Percentiles rank a stretch among this genome's conserved stretches.
Conservation (phyloP, 2,888 invertebrate species). For the Volucella inanis region DNA sequence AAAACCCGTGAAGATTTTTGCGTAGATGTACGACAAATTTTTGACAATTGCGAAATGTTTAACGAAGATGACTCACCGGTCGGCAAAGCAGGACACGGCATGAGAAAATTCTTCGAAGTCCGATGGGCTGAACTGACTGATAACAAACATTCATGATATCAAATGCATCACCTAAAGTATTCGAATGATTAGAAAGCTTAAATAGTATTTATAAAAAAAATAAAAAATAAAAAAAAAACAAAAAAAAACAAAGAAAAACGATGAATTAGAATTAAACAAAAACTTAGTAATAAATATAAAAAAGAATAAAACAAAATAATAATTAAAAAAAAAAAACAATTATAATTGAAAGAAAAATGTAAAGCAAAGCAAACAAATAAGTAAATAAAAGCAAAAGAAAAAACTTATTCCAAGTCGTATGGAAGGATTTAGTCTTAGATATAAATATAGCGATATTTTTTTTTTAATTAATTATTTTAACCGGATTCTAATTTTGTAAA, state of each 20-base stretch:
- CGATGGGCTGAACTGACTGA: constrained; percentile 90
- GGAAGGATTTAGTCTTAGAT: constrained; percentile 68
- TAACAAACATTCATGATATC: constrained; percentile 83
- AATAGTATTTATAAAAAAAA: constrained; percentile 72
- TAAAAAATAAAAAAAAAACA: constrained; percentile 50
- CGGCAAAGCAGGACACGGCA: constrained; percentile 96
- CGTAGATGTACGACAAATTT: constrained; percentile 95
- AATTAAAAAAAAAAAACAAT: constrained; percentile 56
- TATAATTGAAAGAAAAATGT: constrained; percentile 59
- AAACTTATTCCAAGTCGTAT: constrained; percentile 72
- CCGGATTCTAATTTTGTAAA: constrained; percentile 64
- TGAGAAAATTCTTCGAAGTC: constrained; percentile 96
- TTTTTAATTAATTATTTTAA: constrained; percentile 31
- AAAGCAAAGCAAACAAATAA: constrained; percentile 72
- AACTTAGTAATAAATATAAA: constrained; percentile 62
- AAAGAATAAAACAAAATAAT: constrained; percentile 49
- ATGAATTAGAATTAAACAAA: constrained; percentile 62
- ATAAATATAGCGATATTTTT: constrained; percentile 35
- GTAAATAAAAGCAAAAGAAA: constrained; percentile 57
- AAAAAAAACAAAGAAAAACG: constrained; percentile 40
- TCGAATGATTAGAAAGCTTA: constrained; percentile 75
- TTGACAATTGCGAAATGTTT: constrained; percentile 98
- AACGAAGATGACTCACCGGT: constrained; percentile 99
- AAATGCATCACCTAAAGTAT: constrained; percentile 78
- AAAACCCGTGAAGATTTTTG: constrained; percentile 96